Percentiles rank a stretch among this genome's conserved stretches.
phyloP scores from a whole-genome alignment of 2,797 vertebrate species.

The Oryzias sinensis region DNA sequence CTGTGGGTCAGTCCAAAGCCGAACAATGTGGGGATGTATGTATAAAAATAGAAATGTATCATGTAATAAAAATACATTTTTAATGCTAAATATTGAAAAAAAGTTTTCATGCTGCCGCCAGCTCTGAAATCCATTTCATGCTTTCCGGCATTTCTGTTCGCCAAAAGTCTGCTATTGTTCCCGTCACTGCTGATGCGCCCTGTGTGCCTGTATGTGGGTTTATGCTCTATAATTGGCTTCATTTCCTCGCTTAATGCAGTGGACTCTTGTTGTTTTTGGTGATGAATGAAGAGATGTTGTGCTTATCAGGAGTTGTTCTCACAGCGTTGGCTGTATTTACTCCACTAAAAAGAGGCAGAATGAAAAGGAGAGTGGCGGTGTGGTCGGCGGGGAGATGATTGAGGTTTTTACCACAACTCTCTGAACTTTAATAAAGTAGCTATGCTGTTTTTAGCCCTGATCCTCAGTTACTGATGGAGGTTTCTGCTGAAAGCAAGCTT shows the following conservation, averaged over 20 bases:
- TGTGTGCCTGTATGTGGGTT: constrained; percentile 12
- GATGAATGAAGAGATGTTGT: not conserved
- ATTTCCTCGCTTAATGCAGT: constrained; percentile 34
- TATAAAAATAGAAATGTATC: not conserved
- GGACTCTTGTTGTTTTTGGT: constrained; percentile 22
- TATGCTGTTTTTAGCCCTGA: no score
- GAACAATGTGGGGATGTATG: no score
- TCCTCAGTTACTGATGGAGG: no score
- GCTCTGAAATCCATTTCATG: constrained; percentile 33
- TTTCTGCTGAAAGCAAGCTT: no score
- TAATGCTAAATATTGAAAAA: constrained; percentile 23
- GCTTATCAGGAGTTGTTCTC: not conserved
- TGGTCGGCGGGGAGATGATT: no score
- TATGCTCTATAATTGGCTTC: constrained; percentile 51
- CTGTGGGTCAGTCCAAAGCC: no score
- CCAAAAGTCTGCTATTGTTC: constrained; percentile 33
- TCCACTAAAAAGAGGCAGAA: no score
- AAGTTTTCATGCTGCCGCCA: constrained; percentile 21
- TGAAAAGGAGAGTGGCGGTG: no score
- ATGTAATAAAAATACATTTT: constrained; percentile 4
- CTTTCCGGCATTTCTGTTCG: constrained; percentile 16
- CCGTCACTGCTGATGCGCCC: constrained; percentile 15
- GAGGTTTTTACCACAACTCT: no score
- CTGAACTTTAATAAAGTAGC: no score
- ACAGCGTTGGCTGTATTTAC: no score